These are phyloP conservation scores for Nephrotoma flavescens DNA, from an alignment of 2,888 invertebrate species.

Conservation along the genomic window DNA sequence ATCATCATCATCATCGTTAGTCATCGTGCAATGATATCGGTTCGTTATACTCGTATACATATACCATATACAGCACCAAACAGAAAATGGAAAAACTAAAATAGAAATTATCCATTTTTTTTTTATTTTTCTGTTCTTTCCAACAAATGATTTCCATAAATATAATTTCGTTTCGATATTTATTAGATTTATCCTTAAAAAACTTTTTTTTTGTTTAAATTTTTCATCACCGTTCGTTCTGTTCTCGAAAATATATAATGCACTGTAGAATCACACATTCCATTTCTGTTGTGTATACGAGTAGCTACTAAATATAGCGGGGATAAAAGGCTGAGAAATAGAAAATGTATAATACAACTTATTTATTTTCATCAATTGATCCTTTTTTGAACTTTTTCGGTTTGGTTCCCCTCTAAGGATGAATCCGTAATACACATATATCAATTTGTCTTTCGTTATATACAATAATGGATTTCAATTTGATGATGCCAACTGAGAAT, in stretches of 20 bases:
- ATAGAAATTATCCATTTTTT: neutral
- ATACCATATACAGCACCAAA: neutral
- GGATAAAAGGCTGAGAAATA: neutral
- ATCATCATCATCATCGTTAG: neutral
- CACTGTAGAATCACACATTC: neutral
- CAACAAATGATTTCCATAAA: neutral
- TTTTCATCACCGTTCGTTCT: neutral
- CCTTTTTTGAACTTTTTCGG: neutral
- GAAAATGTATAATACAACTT: neutral
- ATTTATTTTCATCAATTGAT: neutral
- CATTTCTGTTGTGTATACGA: neutral
- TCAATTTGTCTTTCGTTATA: neutral
- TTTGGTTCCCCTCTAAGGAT: neutral
- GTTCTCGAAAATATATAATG: neutral
- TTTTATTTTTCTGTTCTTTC: neutral
- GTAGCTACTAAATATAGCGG: neutral
- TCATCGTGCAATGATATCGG: neutral
- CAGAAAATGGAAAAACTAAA: neutral
- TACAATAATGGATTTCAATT: neutral
- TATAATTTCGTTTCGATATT: neutral
- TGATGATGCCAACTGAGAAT: neutral
- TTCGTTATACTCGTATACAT: neutral
- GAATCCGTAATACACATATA: neutral
- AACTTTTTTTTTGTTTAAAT: neutral
- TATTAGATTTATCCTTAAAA: neutral